Evolutionary conservation across 2,888 invertebrate genomes (phyloP), one percentile per base, ranked within the genome.

Genomic region (Polymixis flavicincta): DNA sequence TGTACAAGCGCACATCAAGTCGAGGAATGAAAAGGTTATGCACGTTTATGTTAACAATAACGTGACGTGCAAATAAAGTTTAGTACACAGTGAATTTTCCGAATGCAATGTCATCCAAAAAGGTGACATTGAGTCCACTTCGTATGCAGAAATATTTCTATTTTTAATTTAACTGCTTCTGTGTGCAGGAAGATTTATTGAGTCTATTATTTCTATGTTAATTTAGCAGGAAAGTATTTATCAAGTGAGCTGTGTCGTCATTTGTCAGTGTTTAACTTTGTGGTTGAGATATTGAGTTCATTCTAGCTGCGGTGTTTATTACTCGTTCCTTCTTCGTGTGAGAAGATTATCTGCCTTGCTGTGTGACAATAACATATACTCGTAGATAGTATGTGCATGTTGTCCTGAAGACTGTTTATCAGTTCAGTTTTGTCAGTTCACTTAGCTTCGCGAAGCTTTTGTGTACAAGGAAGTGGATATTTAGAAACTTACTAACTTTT

Each of bases 231-330:
- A 60, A 65, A n/a, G 22, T 59, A 61, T 66, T 76, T 60, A 57
- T 82, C 57, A 64, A 76, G 48, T 59, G 54, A 17, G 32, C 52
- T 60, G 65, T 82, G 52, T 65, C 28, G n/a, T 42, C 37, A 60
- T 76, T 82, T 76, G 37, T 82, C 37, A 65, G 50, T n/a, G 78
- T 82, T 76, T 55, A 48, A 77, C 60, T 78, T 65, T 37, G 57
- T 25, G 52, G 25, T 48, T 78, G 78, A 70, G 54, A 37, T 77
- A 66, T 66, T 77, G 28, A 57, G 50, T 52, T 28, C 19, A 17
- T 50, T 32, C 11, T 19, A 19, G 11, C 42, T 80, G n/a, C 13
- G 7, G 25, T 32, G 22, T 81, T 61, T 61, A n/a, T 42, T 48
- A 37, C 48, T 72, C 5, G 14, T 32, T 32, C 1, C n/a, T 48